Evolutionary conservation across 2,797 vertebrate genomes (phyloP), one percentile per base, ranked within the genome.

Genomic region (Aphelocoma californica): DNA sequence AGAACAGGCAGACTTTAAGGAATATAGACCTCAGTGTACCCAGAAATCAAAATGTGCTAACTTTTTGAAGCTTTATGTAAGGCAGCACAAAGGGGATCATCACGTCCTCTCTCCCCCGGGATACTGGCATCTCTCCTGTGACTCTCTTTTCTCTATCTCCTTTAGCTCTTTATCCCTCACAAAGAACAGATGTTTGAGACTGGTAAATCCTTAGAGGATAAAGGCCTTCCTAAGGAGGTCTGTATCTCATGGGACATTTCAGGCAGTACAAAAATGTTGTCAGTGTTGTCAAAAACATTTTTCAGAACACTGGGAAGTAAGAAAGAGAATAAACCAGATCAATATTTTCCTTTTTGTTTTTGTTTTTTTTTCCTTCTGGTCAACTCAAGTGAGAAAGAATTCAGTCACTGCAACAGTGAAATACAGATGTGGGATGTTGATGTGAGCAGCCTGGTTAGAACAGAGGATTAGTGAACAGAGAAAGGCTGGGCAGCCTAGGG

Each of bases 151-250:
- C 34, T 50, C 20, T 34, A 2, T 13, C 14, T 67, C 61, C 29
- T 64, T 71, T 34, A 80, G 14, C 4, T 82, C 38, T 74, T 74
- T 26, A 62, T 69, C 56, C 28, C n/a, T 77, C 84, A 62, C 31
- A 56, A 73, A 64, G 89, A 89, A 45, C 51, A 75, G 81, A 66
- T 77, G 58, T 87, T 88, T 73, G 60, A 70, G 13, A 25, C 31
- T 77, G 47, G 64, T 38, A 85, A 91, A 60, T 80, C 86, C 81
- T 91, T 25, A 48, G 81, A 92, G 81, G 36, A 81, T 45, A 66
- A 93, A 70, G 17, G n/a, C 9, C 31, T 48, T 89, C 56, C 45
- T 82, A 77, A 82, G 48, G 50, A 74, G 31, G 26, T 64, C 87
- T 85, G 20, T 19, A 38, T 73, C 71, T 82, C 78, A 12, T 2